Evolutionary conservation across 2,888 invertebrate genomes (phyloP), one percentile per base, ranked within the genome.

Genomic region (Eudemis profundana): DNA sequence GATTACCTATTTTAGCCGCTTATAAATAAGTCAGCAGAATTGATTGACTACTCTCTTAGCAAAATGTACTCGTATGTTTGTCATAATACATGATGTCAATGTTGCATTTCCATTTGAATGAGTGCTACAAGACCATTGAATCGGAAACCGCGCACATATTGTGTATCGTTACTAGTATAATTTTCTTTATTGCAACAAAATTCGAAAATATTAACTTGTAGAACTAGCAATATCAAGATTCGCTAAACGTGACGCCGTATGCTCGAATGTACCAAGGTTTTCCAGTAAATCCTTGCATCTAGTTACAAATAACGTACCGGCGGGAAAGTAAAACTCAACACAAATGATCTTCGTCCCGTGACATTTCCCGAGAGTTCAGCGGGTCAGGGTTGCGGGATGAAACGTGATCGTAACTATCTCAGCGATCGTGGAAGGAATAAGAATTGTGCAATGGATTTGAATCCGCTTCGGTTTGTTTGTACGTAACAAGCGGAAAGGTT

Each of bases 331-430:
- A 50, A 56, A 56, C 61, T 61, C 54, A 56, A 54, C 61, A 56
- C 51, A 47, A 60, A 71, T 70, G 68, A 68, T 70, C 64, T 69
- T 62, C 78, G 82, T 79, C 78, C 74, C 71, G 79, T 87, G 85
- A 87, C 87, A 86, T 87, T 85, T 74, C 74, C 76, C 72, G 71
- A 69, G 82, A 82, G 90, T 90, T 90, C 89, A 90, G 80, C 80
- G 77, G 90, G 90, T 90, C 90, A 90, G 84, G 89, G 90, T 86
- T 89, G 79, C 69, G 78, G 78, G 76, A 74, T 72, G 73, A 74
- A 76, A 81, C 81, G 82, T 79, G 82, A 79, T 81, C 83, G 83
- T 78, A 81, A 81, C 82, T 78, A 80, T 73, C 76, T 73, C 75
- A 72, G 68, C 74, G 76, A 79, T 82, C 89, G 88, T 81, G 87